Conservation (phyloP, 1,140 invertebrate species). For the Drosophila teissieri region DNA sequence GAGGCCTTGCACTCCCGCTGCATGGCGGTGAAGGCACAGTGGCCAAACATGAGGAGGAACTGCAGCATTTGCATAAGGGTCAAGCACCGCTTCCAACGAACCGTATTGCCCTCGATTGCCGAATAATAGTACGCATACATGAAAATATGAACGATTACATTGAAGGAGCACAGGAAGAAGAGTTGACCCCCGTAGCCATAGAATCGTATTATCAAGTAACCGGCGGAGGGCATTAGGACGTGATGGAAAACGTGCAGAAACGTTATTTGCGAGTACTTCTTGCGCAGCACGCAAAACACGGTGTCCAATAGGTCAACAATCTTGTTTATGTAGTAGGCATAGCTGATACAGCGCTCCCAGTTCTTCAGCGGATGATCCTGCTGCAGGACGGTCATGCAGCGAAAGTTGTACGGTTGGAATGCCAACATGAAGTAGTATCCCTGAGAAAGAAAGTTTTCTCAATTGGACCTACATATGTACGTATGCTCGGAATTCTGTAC, state of each 20-base stretch:
- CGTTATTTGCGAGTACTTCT: constrained; percentile 55
- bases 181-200: constrained; percentile 87
- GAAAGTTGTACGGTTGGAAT: constrained; percentile 29
- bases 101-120: not conserved
- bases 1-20: constrained; percentile 86
- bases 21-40: constrained; percentile 20
- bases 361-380: constrained; percentile 28
- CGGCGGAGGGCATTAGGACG: constrained; percentile 78
- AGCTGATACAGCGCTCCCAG: constrained; percentile 36
- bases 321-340: constrained; percentile 58
- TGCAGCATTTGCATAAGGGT: constrained; percentile 21
- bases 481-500: not conserved
- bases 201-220: constrained; percentile 30
- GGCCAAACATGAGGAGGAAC: constrained; percentile 17
- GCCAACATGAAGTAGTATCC: constrained; percentile 21
- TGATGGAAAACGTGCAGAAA: constrained; percentile 85
- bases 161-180: constrained; percentile 18
- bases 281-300: constrained; percentile 59
- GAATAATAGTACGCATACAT: constrained; percentile 23
- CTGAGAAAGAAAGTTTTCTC: not conserved
- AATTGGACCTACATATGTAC: not conserved
- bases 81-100: constrained; percentile 18
- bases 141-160: constrained; percentile 7
- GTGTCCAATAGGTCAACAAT: constrained; percentile 55
- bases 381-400: constrained; percentile 33